Percentiles rank a stretch among this genome's conserved stretches.
These are phyloP conservation scores for Heliconius ismenius DNA, from an alignment of 2,888 invertebrate genomes.

Conservation along the genomic window DNA sequence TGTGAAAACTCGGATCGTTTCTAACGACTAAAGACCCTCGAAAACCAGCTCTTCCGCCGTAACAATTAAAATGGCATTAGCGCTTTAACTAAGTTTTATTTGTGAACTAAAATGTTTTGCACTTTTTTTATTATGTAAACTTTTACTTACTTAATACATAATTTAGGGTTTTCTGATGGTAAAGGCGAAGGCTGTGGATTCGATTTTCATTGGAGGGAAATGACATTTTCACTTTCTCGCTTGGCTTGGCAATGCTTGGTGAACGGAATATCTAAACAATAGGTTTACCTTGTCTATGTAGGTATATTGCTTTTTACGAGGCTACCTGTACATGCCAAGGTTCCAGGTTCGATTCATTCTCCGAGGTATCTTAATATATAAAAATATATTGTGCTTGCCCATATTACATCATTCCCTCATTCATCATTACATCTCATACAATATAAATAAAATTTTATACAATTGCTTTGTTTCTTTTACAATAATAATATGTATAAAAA, in stretches of 20 bases:
- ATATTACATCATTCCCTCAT: too few relatives aligned
- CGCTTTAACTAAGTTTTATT: constrained; percentile 1
- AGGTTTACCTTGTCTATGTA: too few relatives aligned
- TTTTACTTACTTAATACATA: not conserved
- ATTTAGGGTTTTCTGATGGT: not conserved
- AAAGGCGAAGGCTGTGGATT: not conserved
- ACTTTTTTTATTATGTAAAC: not conserved
- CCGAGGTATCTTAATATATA: too few relatives aligned
- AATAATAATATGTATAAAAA: not conserved
- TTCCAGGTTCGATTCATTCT: too few relatives aligned
- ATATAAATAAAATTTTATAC: too few relatives aligned
- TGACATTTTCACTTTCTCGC: too few relatives aligned
- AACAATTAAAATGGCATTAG: constrained; percentile 23
- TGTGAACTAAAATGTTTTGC: not conserved
- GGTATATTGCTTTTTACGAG: too few relatives aligned
- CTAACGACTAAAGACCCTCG: not conserved
- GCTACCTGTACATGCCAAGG: too few relatives aligned
- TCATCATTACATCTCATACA: not conserved
- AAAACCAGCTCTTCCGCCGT: constrained; percentile 15
- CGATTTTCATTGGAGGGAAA: not conserved
- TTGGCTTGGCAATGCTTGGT: too few relatives aligned
- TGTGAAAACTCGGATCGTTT: not conserved
- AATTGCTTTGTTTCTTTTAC: not conserved
- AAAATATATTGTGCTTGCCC: too few relatives aligned
- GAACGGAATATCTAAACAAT: too few relatives aligned